Evolutionary conservation across 2,888 invertebrate species (phyloP).

Genomic region (Melieria omissa): DNA sequence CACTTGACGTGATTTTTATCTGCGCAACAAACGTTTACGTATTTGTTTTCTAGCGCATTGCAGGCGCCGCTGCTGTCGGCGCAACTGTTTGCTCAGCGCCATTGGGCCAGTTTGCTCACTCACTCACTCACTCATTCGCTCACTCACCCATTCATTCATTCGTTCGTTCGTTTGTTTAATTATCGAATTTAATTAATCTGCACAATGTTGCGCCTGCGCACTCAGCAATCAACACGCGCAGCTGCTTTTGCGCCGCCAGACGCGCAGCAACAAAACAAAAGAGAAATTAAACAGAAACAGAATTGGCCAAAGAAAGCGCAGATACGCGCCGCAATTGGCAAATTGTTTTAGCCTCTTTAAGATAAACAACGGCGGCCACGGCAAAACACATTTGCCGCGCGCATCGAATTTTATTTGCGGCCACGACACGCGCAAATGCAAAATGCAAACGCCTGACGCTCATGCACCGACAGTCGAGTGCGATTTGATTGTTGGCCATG

Average conservation of each 20-base stretch:
- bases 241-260: neutral
- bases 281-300: neutral
- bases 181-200: constrained; percentile 62
- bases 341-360: constrained; percentile 21
- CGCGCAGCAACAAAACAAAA: neutral
- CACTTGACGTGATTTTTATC: neutral
- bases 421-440: too few relatives aligned
- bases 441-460: too few relatives aligned
- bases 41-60: constrained; percentile 30
- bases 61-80: constrained; percentile 14
- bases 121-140: too few relatives aligned
- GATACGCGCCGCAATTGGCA: constrained; percentile 16
- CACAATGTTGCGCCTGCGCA: constrained; percentile 9
- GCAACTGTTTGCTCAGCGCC: constrained; percentile 29
- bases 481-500: too few relatives aligned
- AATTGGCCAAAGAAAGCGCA: neutral
- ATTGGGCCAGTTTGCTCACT: constrained; percentile 28
- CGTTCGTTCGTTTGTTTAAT: constrained; percentile 50
- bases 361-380: constrained; percentile 5
- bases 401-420: too few relatives aligned
- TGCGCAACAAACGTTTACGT: neutral
- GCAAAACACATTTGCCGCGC: too few relatives aligned
- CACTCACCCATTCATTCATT: too few relatives aligned
- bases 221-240: neutral
- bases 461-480: too few relatives aligned